Conservation (phyloP, 1,140 invertebrate species). For the Pentalonia nigronervosa region DNA sequence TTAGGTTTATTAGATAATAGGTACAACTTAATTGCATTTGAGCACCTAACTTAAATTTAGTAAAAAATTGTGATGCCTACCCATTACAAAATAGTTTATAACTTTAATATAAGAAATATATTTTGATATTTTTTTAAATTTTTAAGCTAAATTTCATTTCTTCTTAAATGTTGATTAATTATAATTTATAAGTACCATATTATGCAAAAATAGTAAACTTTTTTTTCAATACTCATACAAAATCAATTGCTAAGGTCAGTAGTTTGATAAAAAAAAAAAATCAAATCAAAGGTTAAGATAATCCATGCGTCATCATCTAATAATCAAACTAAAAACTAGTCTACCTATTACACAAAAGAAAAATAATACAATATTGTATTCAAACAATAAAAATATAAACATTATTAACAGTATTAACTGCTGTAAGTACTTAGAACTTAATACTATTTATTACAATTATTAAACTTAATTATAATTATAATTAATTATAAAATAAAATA, state of each 20-base stretch:
- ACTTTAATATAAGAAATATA: background rate
- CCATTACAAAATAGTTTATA: background rate
- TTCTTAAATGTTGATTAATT: background rate
- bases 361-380: background rate
- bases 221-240: background rate
- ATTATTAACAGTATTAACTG: background rate
- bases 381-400: background rate
- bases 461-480: too few relatives aligned
- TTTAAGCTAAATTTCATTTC: background rate
- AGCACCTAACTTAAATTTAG: background rate
- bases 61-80: background rate
- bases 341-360: background rate
- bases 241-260: background rate
- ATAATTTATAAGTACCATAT: background rate
- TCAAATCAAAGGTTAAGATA: slow-evolving; percentile 22
- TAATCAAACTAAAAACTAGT: background rate
- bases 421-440: too few relatives aligned
- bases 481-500: background rate
- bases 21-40: background rate
- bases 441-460: too few relatives aligned
- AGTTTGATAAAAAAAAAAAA: background rate
- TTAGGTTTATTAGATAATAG: too few relatives aligned
- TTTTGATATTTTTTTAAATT: background rate
- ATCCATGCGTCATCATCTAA: background rate
- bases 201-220: background rate